Base-by-base conservation (phyloP, 2,888 invertebrate species). In the Dastarcus helophoroides region DNA sequence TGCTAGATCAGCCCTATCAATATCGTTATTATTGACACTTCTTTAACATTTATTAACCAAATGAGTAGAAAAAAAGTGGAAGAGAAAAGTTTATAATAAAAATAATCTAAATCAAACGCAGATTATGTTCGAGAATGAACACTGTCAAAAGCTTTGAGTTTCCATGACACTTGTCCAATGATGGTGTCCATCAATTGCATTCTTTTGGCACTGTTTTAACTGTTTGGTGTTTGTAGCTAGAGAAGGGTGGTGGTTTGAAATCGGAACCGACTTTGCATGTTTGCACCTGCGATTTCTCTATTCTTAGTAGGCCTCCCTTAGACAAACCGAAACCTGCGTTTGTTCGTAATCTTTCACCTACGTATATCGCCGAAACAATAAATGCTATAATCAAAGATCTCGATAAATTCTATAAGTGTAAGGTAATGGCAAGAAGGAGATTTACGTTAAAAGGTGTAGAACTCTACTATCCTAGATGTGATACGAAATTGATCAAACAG, bases 321-420 rank as follows among this genome's bases (percentile, higher is more conserved):
- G 33, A 40, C 26, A 47, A 40, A 31, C 29, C 42, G 38, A 41
- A 46, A 46, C 46, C 53, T 42, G 40, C 38, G 42, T 38, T 38
- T 13, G 32, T 31, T 8, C 39, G 45, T 11, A 13, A 40, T 10
- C 31, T 50, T 29, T 41, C 40, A 4, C 15, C 38, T 16, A 14
- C 38, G 43, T 33, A 38, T n/a, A 40, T 42, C 6, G 32, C 37
- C 3, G 47, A 50, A 32, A 44, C 58, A 7, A 58, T 65, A 1
- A 51, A 50, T 28, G 49, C 50, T n/a, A 62, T 66, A 10, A 50
- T 66, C 17, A 41, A 54, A 19, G 51, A 54, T 27, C 51, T 54
- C 11, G 62, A 64, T 43, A 49, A 50, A 37, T 65, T 65, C 47
- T 64, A 64, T 44, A 56, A 51, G 36, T 59, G 60, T 2, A 50